Conservation (phyloP, 1,140 invertebrate genomes). For the Lethocerus indicus region DNA sequence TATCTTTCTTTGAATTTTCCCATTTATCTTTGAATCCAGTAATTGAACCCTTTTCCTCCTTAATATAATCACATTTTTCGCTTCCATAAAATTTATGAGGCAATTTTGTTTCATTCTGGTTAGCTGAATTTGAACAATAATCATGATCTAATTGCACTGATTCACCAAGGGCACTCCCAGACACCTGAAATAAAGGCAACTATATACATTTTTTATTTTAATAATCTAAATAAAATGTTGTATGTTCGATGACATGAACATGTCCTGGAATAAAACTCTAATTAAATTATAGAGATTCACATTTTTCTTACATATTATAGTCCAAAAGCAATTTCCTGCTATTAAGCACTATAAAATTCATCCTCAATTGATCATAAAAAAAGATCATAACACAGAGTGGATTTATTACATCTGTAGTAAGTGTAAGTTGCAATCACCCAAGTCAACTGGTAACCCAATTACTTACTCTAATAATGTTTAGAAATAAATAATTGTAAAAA, state of each 20-base stretch:
- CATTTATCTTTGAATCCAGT: constrained; percentile 5
- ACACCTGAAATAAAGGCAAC: constrained; percentile 4
- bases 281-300: neutral
- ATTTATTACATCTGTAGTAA: no score
- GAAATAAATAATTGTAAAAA: no score
- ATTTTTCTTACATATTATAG: no score
- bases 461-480: no score
- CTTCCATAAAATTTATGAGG: no score
- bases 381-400: no score
- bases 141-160: constrained; percentile 31
- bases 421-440: no score
- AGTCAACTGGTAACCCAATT: no score
- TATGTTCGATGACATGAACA: neutral
- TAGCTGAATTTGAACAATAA: constrained; percentile 25
- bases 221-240: neutral
- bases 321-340: no score
- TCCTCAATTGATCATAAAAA: no score
- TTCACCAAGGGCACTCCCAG: constrained; percentile 13
- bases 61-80: neutral
- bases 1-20: constrained; percentile 25
- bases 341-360: no score
- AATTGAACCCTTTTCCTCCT: neutral
- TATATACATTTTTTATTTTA: neutral
- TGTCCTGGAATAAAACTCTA: neutral
- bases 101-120: no score